These are phyloP conservation scores for Cassiopea andromeda DNA, from an alignment of 30 jellyfish, hydroid and myxozoan species.

Conservation along the genomic window DNA sequence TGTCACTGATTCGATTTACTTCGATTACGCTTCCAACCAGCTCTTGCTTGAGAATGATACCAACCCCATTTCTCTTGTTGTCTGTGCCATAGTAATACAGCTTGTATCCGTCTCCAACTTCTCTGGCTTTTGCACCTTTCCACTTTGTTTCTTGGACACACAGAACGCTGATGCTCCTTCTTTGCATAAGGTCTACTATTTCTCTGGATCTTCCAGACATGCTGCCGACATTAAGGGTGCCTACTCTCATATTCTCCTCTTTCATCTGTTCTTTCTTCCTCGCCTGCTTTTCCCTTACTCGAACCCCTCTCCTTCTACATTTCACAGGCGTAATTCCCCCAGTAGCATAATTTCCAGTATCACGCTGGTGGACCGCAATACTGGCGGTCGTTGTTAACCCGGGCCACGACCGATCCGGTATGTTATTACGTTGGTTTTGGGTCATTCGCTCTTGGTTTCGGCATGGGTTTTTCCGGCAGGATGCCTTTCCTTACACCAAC, in stretches of 20 bases:
- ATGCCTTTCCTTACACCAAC: too few species aligned
- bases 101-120: slow-evolving; percentile 29
- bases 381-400: too few species aligned
- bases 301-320: too few species aligned
- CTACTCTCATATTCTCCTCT: background rate
- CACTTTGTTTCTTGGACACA: slow-evolving; percentile 44
- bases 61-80: slow-evolving; percentile 24
- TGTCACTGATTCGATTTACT: background rate
- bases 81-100: slow-evolving; percentile 11
- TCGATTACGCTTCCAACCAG: background rate
- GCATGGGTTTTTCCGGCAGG: too few species aligned
- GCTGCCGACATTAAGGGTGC: slow-evolving; percentile 33
- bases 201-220: slow-evolving; percentile 30
- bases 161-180: background rate
- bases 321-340: too few species aligned
- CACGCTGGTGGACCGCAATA: too few species aligned
- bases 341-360: too few species aligned
- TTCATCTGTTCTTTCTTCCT: too few species aligned
- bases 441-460: too few species aligned
- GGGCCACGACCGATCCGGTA: too few species aligned
- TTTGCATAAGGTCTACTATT: slow-evolving; percentile 9
- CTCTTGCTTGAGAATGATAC: background rate
- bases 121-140: slow-evolving; percentile 32
- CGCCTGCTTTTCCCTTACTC: too few species aligned
- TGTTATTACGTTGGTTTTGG: too few species aligned